A percentile compares a stretch with the other conserved stretches of the same genome.
Evolutionary conservation across 1,140 invertebrate genomes (phyloP).

Genomic region (Drosophila biarmipes): DNA sequence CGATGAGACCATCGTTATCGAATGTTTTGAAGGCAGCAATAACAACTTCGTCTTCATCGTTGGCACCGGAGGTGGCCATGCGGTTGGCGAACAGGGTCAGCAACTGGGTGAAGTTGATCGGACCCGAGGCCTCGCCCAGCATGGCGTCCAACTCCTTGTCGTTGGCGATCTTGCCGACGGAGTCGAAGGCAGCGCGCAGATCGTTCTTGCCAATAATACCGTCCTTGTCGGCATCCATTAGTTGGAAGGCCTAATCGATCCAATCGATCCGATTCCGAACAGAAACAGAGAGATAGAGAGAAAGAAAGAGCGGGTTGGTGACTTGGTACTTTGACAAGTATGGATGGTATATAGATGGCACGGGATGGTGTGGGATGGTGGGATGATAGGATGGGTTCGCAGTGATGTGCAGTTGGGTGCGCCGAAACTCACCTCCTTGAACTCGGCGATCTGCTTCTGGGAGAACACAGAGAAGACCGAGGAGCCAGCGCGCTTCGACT

Average conservation of each 20-base stretch:
- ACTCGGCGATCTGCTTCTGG: constrained; percentile 97
- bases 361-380: constrained; percentile 1
- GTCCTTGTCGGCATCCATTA: constrained; percentile 99
- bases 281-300: constrained; percentile 64
- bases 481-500: constrained; percentile 94
- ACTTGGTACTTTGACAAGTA: constrained; percentile 61
- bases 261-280: constrained; percentile 16
- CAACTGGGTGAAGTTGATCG: constrained; percentile 98
- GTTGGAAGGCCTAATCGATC: constrained; percentile 92
- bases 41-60: constrained; percentile 97
- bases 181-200: constrained; percentile 97
- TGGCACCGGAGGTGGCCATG: constrained; percentile 91
- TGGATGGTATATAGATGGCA: constrained; percentile 22
- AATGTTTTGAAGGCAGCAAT: constrained; percentile 98
- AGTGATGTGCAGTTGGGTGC: not conserved
- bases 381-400: constrained; percentile 19
- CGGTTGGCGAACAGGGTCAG: constrained; percentile 95
- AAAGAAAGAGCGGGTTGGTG: constrained; percentile 74
- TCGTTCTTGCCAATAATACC: constrained; percentile 98
- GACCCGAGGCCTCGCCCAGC: constrained; percentile 94
- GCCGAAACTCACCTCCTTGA: constrained; percentile 92
- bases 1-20: constrained; percentile 95
- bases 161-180: constrained; percentile 94
- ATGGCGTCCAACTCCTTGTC: constrained; percentile 97
- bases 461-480: constrained; percentile 98